A percentile compares a stretch with the other conserved stretches of the same genome.
Conservation (phyloP, 2,113 vertebrate genomes). For the Rhinoderma darwinii region DNA sequence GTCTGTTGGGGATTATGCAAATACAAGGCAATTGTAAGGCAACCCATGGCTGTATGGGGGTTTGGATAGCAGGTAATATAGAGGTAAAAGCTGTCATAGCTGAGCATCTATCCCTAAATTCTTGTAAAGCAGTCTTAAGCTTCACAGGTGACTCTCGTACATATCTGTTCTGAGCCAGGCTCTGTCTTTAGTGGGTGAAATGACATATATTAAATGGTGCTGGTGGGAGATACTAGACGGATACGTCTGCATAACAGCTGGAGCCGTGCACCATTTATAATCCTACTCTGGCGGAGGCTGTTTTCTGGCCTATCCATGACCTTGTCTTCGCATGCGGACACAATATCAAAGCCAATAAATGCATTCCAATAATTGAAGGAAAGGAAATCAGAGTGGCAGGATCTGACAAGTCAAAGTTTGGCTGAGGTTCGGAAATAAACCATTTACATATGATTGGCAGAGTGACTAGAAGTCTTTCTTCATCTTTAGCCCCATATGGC, state of each 20-base stretch:
- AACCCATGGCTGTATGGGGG: background rate
- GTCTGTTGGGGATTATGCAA: background rate
- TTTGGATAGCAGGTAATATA: background rate
- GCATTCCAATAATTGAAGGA: background rate
- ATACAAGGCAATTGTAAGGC: background rate
- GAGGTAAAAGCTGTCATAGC: background rate
- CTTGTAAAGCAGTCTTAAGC: background rate
- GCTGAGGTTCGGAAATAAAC: background rate
- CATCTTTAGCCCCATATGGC: conserved; percentile 87
- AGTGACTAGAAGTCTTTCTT: background rate
- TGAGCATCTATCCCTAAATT: background rate
- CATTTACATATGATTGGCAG: background rate
- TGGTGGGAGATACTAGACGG: conserved; percentile 13
- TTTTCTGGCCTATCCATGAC: conserved; percentile 7
- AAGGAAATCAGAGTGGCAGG: background rate
- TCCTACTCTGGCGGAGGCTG: conserved; percentile 14
- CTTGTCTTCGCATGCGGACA: conserved; percentile 7
- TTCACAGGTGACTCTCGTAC: background rate
- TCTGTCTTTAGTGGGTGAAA: background rate
- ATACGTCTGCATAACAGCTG: conserved; percentile 41
- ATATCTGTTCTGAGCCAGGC: background rate
- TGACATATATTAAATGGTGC: conserved; percentile 13
- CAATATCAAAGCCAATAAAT: conserved; percentile 21
- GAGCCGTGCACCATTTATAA: background rate
- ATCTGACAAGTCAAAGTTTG: background rate